phyloP scores from a whole-genome alignment of 2,113 vertebrate genomes.

The Seriola rivoliana region DNA sequence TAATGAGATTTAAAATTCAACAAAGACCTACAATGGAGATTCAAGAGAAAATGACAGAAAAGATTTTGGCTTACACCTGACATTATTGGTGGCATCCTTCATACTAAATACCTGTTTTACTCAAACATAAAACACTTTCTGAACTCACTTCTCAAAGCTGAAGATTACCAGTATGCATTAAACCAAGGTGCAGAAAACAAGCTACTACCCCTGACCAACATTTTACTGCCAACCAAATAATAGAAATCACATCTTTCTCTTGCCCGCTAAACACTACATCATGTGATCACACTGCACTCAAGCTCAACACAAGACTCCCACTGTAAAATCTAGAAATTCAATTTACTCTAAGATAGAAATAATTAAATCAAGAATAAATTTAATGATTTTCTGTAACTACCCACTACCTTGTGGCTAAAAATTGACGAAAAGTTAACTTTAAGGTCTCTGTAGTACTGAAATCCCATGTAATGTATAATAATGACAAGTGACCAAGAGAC shows the following conservation, averaged over 20 bases:
- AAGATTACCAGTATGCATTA: neutral
- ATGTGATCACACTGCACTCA: conserved; percentile 8
- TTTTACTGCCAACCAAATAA: conserved; percentile 1
- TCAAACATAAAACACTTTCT: neutral
- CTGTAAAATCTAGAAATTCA: neutral
- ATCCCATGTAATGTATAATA: neutral
- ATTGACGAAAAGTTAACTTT: neutral
- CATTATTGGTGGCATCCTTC: neutral
- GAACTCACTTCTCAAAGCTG: neutral
- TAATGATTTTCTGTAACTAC: neutral
- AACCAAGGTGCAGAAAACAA: neutral
- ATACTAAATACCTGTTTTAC: neutral
- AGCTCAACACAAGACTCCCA: neutral
- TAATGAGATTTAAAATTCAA: neutral
- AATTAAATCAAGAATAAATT: neutral
- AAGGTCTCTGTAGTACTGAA: neutral
- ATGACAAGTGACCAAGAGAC: neutral
- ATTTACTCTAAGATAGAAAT: neutral
- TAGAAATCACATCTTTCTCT: conserved; percentile 18
- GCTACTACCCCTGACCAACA: neutral
- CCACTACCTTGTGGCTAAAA: neutral
- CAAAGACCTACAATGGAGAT: neutral
- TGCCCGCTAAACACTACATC: neutral
- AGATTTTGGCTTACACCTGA: neutral
- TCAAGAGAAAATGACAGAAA: neutral